Percentiles rank a stretch among this genome's conserved stretches.
Conservation (phyloP, 2,113 vertebrate genomes). For the Urocynchramus pylzowi region DNA sequence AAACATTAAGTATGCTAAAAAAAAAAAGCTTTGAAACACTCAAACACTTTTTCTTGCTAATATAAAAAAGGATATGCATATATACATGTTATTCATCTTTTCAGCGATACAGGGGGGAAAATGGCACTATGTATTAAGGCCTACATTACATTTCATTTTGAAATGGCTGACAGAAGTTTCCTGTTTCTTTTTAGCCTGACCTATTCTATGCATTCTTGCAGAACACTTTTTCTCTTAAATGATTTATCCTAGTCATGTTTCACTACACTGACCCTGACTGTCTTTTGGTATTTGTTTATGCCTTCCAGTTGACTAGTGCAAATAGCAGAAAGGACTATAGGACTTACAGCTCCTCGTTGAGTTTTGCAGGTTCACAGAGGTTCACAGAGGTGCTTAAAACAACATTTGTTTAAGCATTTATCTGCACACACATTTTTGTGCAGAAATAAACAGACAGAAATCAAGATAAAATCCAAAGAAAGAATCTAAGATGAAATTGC, state of each 20-base stretch:
- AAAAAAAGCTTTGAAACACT: not conserved
- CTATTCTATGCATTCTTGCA: not conserved
- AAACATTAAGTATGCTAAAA: not conserved
- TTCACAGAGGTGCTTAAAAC: not conserved
- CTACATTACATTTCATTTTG: not conserved
- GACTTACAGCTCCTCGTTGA: not conserved
- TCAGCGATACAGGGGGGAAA: not conserved
- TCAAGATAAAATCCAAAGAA: not conserved
- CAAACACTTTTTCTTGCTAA: not conserved
- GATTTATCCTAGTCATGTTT: not conserved
- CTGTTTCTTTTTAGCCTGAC: not conserved
- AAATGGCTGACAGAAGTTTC: not conserved
- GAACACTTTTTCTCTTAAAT: not conserved
- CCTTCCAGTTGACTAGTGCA: not conserved
- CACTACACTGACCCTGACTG: not conserved
- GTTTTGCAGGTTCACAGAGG: not conserved
- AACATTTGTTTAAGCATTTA: not conserved
- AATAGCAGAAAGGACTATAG: not conserved
- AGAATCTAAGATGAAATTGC: not conserved
- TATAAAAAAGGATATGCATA: not conserved
- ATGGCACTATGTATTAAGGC: not conserved
- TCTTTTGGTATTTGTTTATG: not conserved
- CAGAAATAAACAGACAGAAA: not conserved
- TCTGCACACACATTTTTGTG: not conserved
- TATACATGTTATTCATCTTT: not conserved